Evolutionary conservation across 2,888 invertebrate species (phyloP), one percentile per base, ranked within the genome.

Genomic region (Mylabris sibirica): DNA sequence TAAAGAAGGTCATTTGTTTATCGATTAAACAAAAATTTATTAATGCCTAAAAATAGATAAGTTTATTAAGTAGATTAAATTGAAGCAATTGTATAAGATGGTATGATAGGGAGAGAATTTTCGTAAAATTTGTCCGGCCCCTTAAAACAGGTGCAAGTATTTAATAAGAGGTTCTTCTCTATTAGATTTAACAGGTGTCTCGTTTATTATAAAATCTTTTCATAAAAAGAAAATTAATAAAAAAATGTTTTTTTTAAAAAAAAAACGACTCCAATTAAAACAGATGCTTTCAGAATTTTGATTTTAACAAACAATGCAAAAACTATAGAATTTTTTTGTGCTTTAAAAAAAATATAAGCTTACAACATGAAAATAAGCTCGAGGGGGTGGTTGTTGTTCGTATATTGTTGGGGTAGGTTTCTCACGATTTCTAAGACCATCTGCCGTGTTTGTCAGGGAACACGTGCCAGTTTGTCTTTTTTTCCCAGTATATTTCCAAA

Each of bases 181-280:
- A 70, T 70, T 77, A 78, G 74, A 75, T 76, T 77, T 76, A 77
- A 78, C 77, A 77, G 77, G 78, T 77, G 77, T 75, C 67, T 61
- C 65, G 63, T 70, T 53, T 66, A 67, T 70, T 70, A 66, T 63
- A 61, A 70, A 70, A 70, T 70, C 70, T 67, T 61, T 64, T 70
- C 49, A 62, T 59, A 67, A 57, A 53, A 57, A n/a, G 3, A 26
- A n/a, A 24, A n/a, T 26, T 1, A 22, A 22, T 20, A 49, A 49
- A 49, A 49, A 49, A 12, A 12, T 38, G 14, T n/a, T 20, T 20
- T 49, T 49, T 49, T 5, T n/a, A n/a, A n/a, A n/a, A n/a, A n/a
- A n/a, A 3, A 20, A 20, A 2, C 1, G 26, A 26, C 57, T 57
- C 14, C 22, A n/a, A 26, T 26, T 24, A 26, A 57, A 57, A 26